These are phyloP conservation scores for Phasianus colchicus DNA, from an alignment of 2,113 vertebrate species.

Conservation along the genomic window DNA sequence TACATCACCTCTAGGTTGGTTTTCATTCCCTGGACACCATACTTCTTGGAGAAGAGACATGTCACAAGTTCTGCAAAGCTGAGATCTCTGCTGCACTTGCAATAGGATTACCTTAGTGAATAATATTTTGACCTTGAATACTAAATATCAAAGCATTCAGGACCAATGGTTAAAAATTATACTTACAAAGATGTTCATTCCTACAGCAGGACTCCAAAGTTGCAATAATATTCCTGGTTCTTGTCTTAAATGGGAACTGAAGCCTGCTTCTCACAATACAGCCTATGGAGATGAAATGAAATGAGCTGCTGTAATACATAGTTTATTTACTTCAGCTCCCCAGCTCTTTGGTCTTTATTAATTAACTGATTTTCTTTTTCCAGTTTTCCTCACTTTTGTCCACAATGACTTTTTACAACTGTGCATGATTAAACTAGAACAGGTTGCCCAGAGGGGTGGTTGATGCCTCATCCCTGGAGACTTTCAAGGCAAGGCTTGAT, in stretches of 20 bases:
- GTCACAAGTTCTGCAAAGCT: neutral
- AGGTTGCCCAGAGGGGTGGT: too few species aligned
- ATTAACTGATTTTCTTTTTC: neutral
- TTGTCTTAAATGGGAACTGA: neutral
- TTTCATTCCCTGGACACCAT: neutral
- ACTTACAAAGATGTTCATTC: neutral
- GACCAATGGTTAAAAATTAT: neutral
- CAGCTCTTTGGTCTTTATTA: neutral
- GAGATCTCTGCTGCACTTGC: neutral
- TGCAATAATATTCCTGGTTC: neutral
- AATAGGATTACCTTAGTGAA: neutral
- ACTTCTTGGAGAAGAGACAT: neutral
- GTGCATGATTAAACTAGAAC: neutral
- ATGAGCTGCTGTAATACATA: neutral
- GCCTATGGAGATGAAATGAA: neutral
- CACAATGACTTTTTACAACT: neutral
- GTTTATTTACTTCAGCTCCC: accelerated
- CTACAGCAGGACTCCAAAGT: neutral
- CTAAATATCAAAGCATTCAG: neutral
- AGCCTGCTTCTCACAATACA: neutral
- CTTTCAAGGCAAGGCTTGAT: too few species aligned
- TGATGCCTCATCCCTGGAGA: too few species aligned
- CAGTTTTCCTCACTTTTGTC: neutral
- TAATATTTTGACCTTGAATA: neutral
- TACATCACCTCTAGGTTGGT: neutral